Conservation (phyloP, 2,113 vertebrate species). For the Myiozetetes cayanensis region DNA sequence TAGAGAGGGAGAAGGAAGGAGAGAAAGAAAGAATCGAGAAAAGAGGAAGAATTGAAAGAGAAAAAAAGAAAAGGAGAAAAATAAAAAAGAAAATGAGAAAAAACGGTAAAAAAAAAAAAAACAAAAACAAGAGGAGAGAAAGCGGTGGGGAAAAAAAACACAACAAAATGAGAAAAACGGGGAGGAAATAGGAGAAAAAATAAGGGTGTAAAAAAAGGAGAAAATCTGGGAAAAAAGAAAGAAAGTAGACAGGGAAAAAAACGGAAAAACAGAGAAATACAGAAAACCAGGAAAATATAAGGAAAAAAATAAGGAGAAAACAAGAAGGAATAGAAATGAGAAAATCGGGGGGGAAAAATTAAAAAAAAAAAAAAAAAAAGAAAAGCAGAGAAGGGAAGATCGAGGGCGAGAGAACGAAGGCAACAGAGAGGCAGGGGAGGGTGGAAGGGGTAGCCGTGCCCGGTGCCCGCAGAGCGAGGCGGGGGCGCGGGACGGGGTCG, state of each 20-base stretch:
- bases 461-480: neutral
- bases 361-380: neutral
- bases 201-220: accelerated
- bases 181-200: neutral
- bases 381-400: neutral
- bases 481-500: neutral
- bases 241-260: too few relatives aligned
- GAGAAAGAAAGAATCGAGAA: neutral
- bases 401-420: neutral
- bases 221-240: neutral
- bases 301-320: neutral
- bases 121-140: neutral
- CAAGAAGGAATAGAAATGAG: too few relatives aligned
- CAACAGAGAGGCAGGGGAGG: neutral
- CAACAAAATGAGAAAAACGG: neutral
- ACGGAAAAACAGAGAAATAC: neutral
- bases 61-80: neutral
- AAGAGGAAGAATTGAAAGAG: neutral
- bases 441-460: neutral
- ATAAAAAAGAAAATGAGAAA: neutral
- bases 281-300: neutral
- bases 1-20: neutral
- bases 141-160: neutral
- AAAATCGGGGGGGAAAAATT: too few relatives aligned
- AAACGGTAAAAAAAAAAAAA: accelerated